These are phyloP conservation scores for Laticauda colubrina DNA, from an alignment of 2,113 vertebrate species.

Conservation along the genomic window DNA sequence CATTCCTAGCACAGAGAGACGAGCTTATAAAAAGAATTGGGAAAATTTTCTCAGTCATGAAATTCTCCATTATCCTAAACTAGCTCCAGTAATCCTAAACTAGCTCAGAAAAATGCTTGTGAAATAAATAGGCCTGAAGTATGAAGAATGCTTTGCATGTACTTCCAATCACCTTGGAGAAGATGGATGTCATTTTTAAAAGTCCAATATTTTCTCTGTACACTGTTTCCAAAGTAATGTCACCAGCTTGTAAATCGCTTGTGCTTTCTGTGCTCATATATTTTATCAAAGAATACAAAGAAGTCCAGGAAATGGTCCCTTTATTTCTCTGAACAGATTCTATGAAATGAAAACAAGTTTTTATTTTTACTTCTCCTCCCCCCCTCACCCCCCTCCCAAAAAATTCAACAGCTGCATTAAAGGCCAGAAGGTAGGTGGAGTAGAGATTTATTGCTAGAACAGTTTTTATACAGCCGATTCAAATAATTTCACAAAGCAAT, in stretches of 20 bases:
- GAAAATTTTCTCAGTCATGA: neutral
- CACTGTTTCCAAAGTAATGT: neutral
- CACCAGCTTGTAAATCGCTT: neutral
- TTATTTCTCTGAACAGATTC: neutral
- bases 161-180: neutral
- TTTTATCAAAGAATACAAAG: neutral
- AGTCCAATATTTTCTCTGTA: neutral
- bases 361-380: neutral
- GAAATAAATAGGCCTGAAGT: neutral
- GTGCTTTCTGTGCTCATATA: neutral
- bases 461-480: neutral
- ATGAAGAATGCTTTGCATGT: neutral
- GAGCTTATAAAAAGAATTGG: neutral
- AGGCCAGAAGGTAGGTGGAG: neutral
- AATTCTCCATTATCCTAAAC: neutral
- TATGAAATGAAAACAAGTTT: neutral
- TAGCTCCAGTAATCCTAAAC: neutral
- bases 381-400: neutral
- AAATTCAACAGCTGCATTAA: neutral
- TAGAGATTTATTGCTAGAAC: neutral
- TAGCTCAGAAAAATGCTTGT: neutral
- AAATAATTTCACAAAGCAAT: neutral
- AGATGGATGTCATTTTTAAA: neutral
- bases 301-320: neutral
- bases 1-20: neutral